Conservation (phyloP, 2,888 invertebrate species). For the Seira ritae region DNA sequence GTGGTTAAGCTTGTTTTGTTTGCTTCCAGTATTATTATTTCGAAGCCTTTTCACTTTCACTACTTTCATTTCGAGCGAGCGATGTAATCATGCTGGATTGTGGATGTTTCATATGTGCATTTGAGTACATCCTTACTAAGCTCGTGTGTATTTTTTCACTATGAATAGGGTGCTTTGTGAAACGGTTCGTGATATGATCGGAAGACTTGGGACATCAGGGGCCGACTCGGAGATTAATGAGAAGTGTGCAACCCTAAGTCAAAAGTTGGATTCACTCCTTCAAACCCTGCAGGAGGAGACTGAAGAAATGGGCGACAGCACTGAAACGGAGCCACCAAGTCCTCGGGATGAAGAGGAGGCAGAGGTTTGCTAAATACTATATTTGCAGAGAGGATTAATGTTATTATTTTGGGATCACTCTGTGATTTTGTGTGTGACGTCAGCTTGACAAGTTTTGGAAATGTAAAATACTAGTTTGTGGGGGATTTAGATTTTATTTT, state of each 20-base stretch:
- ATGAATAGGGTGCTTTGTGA: constrained; percentile 82
- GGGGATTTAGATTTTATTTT: no score
- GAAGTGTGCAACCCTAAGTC: constrained; percentile 85
- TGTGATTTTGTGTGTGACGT: no score
- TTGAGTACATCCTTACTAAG: no score
- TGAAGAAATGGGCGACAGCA: constrained; percentile 67
- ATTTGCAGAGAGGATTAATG: neutral
- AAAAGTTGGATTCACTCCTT: constrained; percentile 85
- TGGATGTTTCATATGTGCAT: no score
- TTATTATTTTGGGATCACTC: no score
- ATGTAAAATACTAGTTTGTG: no score
- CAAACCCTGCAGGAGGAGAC: constrained; percentile 85
- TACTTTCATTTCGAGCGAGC: no score
- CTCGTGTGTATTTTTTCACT: constrained; percentile 42
- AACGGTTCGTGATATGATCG: constrained; percentile 86
- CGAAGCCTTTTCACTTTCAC: no score
- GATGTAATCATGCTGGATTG: no score
- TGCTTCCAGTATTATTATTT: no score
- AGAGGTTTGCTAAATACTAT: constrained; percentile 45
- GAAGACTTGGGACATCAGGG: constrained; percentile 76
- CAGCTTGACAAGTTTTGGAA: no score
- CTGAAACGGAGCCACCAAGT: constrained; percentile 55
- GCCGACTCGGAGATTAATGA: constrained; percentile 77
- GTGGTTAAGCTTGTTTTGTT: no score
- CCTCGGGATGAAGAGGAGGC: constrained; percentile 56